Base-by-base conservation (phyloP, 2,888 invertebrate genomes). In the Eurytoma adleriae region DNA sequence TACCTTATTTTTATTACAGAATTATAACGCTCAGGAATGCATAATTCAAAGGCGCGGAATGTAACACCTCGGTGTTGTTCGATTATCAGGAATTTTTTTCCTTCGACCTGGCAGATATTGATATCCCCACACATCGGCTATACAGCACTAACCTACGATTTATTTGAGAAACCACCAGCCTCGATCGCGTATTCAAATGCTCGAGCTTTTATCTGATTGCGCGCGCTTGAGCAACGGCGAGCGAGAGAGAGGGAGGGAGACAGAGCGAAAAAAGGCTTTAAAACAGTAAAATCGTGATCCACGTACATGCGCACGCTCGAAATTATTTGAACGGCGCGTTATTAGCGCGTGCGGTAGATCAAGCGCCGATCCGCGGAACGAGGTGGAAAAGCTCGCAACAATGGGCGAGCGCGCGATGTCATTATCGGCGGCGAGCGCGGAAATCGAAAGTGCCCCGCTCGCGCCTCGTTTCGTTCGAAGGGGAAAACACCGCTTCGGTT, bases 121-220 rank as follows among this genome's bases (percentile, higher is more conserved):
- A 57, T 67, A 66, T 50, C 61, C 52, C 14, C 52, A 3, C 52
- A 12, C n/a, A 24, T 20, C 59, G 59, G 52, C 27, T 54, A n/a
- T 24, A 16, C 27, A 40, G 3, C 40, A 14, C 59, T 68, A 68
- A 27, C 68, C 52, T n/a, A 24, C 27, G 40, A 75, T 75, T 75
- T 59, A 75, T 75, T 68, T 61, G 68, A 75, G 67, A 68, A 75
- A 75, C 50, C 18, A 30, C 68, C 13, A 40, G 18, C 40, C n/a
- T 24, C 40, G 75, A 40, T 40, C 67, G 30, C 24, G 50, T 57
- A 57, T 74, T 74, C 66, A 74, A 74, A 67, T 56, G 66, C 57
- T 56, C 48, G n/a, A 57, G n/a, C 59, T 59, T 75, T 68, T 67
- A 75, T 75, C 75, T 50, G 75, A 67, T 64, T 54, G 16, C 67